A percentile compares a stretch with the other conserved stretches of the same genome.
Evolutionary conservation across 2,888 invertebrate genomes (phyloP).

Genomic region (Drosophila planitibia): DNA sequence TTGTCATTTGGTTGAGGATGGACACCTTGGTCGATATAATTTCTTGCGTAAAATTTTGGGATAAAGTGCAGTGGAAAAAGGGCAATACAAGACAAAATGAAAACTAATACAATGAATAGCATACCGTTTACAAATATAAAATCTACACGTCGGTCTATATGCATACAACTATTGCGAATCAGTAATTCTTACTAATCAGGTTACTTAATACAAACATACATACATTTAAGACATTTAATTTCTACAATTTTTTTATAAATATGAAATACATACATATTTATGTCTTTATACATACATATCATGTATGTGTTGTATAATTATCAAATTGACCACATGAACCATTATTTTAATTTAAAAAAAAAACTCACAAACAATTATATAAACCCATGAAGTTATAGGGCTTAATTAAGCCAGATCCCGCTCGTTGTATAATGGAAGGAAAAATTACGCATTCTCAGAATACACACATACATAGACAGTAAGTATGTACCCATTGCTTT

Average conservation of each 20-base stretch:
- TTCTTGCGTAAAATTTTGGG: background rate
- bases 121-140: background rate
- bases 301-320: slow-evolving; percentile 23
- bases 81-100: background rate
- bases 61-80: background rate
- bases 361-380: slow-evolving; percentile 1
- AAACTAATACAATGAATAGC: background rate
- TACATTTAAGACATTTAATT: slow-evolving; percentile 47
- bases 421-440: slow-evolving; percentile 44
- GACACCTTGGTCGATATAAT: background rate
- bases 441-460: slow-evolving; percentile 10
- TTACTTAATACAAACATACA: slow-evolving; percentile 27
- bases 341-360: slow-evolving; percentile 8
- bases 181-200: slow-evolving; percentile 8
- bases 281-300: slow-evolving; percentile 12
- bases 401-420: slow-evolving; percentile 4
- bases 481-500: background rate
- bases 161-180: slow-evolving; percentile 14
- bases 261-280: background rate
- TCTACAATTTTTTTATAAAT: slow-evolving; percentile 26
- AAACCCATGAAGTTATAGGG: background rate
- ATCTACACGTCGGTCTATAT: background rate
- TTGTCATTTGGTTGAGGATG: background rate
- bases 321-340: slow-evolving; percentile 47
- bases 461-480: slow-evolving; percentile 1